These are phyloP conservation scores for Xiphias gladius DNA, from an alignment of 2,113 vertebrate species.

Conservation along the genomic window DNA sequence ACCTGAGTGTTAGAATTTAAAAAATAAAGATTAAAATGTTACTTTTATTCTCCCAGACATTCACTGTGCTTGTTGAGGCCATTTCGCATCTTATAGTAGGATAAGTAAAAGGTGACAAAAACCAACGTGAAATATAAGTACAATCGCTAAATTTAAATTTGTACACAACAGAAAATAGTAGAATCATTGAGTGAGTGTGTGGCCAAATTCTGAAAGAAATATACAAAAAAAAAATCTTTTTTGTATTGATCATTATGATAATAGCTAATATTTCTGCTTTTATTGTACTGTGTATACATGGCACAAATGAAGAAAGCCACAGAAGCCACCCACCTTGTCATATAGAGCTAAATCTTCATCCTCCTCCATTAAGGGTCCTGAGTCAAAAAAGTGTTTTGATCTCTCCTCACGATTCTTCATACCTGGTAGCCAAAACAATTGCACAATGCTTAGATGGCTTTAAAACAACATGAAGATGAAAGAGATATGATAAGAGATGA, in stretches of 20 bases:
- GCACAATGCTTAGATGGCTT: not conserved
- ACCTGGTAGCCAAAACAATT: constrained; percentile 81
- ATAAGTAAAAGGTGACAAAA: not conserved
- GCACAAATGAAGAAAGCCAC: not conserved
- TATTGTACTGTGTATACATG: not conserved
- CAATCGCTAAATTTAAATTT: too few relatives aligned
- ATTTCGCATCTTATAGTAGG: not conserved
- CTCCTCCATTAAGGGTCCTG: constrained; percentile 95
- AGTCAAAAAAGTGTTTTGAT: constrained; percentile 97
- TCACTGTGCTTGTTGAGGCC: too few relatives aligned
- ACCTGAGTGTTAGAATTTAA: not conserved
- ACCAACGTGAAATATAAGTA: too few relatives aligned
- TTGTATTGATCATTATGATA: too few relatives aligned
- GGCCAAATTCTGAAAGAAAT: not conserved
- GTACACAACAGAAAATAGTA: too few relatives aligned
- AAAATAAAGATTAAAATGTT: not conserved
- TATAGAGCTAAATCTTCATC: constrained; percentile 92
- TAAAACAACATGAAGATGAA: not conserved
- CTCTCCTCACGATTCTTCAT: constrained; percentile 99
- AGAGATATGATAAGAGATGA: not conserved
- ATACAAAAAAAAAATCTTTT: too few relatives aligned
- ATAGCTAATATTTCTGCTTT: not conserved
- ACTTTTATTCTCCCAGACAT: too few relatives aligned
- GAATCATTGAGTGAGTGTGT: too few relatives aligned
- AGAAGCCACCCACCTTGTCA: constrained; percentile 85